Base-by-base conservation (phyloP, 2,888 invertebrate species). In the Andrena camellia region DNA sequence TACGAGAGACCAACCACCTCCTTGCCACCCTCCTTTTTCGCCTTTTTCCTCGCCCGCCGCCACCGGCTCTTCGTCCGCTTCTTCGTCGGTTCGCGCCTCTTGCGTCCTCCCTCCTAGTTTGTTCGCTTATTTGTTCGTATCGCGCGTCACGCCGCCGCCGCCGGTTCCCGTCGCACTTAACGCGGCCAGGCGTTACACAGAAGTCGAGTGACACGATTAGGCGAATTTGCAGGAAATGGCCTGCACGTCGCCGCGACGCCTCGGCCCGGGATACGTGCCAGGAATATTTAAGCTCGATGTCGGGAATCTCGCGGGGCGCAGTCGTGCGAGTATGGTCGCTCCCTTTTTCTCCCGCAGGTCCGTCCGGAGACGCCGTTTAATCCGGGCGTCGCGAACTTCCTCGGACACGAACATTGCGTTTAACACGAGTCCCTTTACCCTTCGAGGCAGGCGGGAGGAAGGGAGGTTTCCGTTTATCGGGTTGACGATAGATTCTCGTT, bases 1-100 rank as follows among this genome's bases (percentile, higher is more conserved):
- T 87, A 90, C 87, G 88, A 90, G 81, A 89, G 81, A 86, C 83
- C 84, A 83, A 57, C 83, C 86, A 59, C 77, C 86, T 48, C 83
- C 70, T 73, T 67, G 17, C 77, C 70, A 54, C 76, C 76, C 69
- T 83, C 77, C 81, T 66, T 82, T 77, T 79, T 82, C 60, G n/a
- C 52, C 13, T 10, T 23, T 57, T 23, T 57, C 23, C 57, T 10
- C 57, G 13, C 35, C 79, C 72, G 70, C 50, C 77, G 71, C 76
- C 68, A 57, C 8, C 33, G 13, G 42, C 26, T 57, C n/a, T n/a
- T n/a, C 66, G 63, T 23, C 59, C 54, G 35, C 71, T 67, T 13
- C 48, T 80, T 68, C 75, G 72, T 72, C 73, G 76, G 57, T 79
- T 81, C 52, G 8, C 75, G 59, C 69, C 42, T 62, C 57, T 54